phyloP scores from a whole-genome alignment of 2,797 vertebrate species.

The Pseudochaenichthys georgianus region DNA sequence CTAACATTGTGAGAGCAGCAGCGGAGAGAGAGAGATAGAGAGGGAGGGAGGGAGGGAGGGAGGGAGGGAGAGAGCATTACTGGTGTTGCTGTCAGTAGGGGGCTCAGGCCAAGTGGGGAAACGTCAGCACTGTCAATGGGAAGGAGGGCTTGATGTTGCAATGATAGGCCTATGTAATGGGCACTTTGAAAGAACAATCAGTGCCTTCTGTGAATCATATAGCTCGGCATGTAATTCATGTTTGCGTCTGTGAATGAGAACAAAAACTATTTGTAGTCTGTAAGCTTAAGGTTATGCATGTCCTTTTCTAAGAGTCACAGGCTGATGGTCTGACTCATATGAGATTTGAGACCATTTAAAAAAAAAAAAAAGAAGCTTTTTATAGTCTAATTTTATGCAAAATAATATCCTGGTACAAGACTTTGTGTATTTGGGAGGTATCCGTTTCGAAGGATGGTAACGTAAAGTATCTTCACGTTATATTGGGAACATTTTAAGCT shows the following conservation, averaged over 20 bases:
- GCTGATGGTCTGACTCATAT: constrained; percentile 53
- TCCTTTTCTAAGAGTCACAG: constrained; percentile 49
- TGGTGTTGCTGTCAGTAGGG: constrained; percentile 80
- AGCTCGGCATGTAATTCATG: constrained; percentile 79
- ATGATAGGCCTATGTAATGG: constrained; percentile 86
- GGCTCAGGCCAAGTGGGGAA: constrained; percentile 80
- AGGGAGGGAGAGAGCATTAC: constrained; percentile 38
- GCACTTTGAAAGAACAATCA: constrained; percentile 82
- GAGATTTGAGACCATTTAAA: too few relatives aligned
- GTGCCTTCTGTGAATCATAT: constrained; percentile 82
- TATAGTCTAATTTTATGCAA: constrained; percentile 46
- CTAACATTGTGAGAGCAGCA: constrained; percentile 66
- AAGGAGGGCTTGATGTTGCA: constrained; percentile 85
- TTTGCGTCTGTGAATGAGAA: constrained; percentile 75
- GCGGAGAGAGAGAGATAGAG: constrained; percentile 28
- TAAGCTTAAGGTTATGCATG: constrained; percentile 57
- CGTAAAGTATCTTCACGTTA: constrained; percentile 39
- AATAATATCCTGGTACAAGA: constrained; percentile 49
- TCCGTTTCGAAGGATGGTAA: constrained; percentile 34
- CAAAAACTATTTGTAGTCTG: constrained; percentile 71
- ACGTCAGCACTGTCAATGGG: constrained; percentile 84
- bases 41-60: not conserved
- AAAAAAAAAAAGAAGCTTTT: not conserved
- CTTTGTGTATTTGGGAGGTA: constrained; percentile 51
- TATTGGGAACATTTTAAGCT: constrained; percentile 37